Base-by-base conservation (phyloP, 2,113 vertebrate species). In the Gorsachius goisagi region DNA sequence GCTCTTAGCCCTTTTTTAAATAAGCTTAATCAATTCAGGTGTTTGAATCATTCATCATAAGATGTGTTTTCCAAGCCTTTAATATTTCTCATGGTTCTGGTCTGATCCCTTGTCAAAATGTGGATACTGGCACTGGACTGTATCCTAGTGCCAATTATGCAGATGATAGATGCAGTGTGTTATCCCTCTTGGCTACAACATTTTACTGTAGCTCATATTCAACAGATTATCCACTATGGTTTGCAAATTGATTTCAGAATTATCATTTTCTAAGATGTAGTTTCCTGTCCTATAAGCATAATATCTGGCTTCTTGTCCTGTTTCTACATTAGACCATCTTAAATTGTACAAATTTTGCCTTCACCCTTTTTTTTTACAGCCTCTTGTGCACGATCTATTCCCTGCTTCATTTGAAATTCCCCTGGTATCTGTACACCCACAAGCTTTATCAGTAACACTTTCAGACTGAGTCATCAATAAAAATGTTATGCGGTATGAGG, bases 391-490 rank as follows among this genome's bases (percentile, higher is more conserved):
- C n/a, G 35, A 83, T 64, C 35, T 80, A 6, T 85, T 63, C 58
- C 30, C 20, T 93, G 53, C 71, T 67, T 78, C 68, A 83, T 93
- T 79, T 92, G 75, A 68, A 91, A 56, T 93, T 92, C 66, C 18
- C 71, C 60, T 87, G 74, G 50, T 84, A 37, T 91, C 66, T 75
- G 44, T 66, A 89, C 84, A 69, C 81, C 89, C 89, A 96, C 91
- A 60, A 60, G 77, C 62, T 85, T 88, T 79, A 95, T 79, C 89
- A 68, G 69, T 68, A 93, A 56, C 28, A 41, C 33, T 94, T 89
- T 87, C 73, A 53, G 64, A 92, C 53, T 89, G 91, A 94, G 53
- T 96, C 94, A 95, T 88, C 89, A 88, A 82, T 93, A 88, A 81
- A 91, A 91, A 75, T 28, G 62, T 68, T 87, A 49, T 11, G 66